Conservation (phyloP, 2,113 vertebrate genomes). For the Sarotherodon lohbergeri region DNA sequence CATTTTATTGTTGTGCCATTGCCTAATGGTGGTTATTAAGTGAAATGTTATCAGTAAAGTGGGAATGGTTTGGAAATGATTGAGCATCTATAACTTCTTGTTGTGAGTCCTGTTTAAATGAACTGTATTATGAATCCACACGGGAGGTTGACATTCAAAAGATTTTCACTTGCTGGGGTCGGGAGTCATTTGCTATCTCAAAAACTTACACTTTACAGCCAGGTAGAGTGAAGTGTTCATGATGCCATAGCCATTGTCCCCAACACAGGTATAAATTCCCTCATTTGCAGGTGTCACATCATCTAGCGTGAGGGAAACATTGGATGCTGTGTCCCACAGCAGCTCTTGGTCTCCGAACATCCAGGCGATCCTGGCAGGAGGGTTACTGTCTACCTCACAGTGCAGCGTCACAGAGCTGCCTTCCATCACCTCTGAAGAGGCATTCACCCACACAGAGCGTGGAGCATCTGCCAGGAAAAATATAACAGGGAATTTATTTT, state of each 20-base stretch:
- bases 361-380: constrained; percentile 79
- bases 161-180: background rate
- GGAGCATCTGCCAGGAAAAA: constrained; percentile 67
- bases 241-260: constrained; percentile 80
- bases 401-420: constrained; percentile 78
- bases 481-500: background rate
- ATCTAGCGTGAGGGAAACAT: constrained; percentile 74
- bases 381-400: constrained; percentile 87
- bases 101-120: background rate
- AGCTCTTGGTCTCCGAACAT: constrained; percentile 75
- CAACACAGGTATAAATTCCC: constrained; percentile 82
- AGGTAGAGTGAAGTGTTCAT: constrained; percentile 85
- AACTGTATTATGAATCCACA: background rate
- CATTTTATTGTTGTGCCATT: background rate
- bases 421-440: constrained; percentile 82
- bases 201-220: constrained; percentile 82
- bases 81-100: background rate
- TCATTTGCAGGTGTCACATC: constrained; percentile 75
- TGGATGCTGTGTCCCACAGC: constrained; percentile 74
- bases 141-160: background rate
- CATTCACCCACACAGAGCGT: constrained; percentile 80
- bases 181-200: background rate
- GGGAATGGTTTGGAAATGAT: background rate
- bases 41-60: background rate
- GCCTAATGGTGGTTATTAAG: background rate